Percentiles rank a stretch among this genome's conserved stretches.
These are phyloP conservation scores for Brachionus plicatilis DNA, from an alignment of 1,140 invertebrate species.

Conservation along the genomic window DNA sequence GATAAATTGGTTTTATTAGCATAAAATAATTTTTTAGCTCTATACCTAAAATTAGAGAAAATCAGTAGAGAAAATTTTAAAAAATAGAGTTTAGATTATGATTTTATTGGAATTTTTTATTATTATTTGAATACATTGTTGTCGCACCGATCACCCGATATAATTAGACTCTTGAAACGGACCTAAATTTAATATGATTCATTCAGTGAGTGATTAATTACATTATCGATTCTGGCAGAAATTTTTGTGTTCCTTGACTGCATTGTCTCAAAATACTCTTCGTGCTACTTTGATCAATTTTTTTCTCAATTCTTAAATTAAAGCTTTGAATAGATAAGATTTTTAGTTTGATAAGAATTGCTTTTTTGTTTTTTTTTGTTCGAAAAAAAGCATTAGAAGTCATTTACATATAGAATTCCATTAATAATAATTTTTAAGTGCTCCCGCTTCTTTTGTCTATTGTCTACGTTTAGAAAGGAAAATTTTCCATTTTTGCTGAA, in stretches of 20 bases:
- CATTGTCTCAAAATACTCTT: neutral
- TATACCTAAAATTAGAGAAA: neutral
- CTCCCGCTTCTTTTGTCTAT: neutral
- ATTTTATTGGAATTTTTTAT: constrained; percentile 3
- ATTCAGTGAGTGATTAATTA: neutral
- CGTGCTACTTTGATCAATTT: neutral
- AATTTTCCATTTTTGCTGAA: neutral
- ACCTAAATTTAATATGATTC: neutral
- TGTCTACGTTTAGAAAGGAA: neutral
- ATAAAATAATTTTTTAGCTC: neutral
- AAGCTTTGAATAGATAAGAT: neutral
- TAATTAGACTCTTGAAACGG: neutral
- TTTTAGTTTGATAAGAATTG: neutral
- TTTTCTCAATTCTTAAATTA: neutral
- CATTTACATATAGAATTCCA: neutral
- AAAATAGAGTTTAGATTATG: neutral
- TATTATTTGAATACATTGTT: neutral
- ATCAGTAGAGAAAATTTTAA: neutral
- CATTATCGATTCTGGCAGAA: neutral
- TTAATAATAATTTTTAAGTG: constrained; percentile 3
- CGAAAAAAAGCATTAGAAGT: neutral
- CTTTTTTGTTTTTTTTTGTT: neutral
- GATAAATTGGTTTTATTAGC: neutral
- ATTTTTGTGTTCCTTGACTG: neutral
- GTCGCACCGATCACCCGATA: neutral